phyloP scores from a whole-genome alignment of 2,888 invertebrate species.

The Smittia aterrima region DNA sequence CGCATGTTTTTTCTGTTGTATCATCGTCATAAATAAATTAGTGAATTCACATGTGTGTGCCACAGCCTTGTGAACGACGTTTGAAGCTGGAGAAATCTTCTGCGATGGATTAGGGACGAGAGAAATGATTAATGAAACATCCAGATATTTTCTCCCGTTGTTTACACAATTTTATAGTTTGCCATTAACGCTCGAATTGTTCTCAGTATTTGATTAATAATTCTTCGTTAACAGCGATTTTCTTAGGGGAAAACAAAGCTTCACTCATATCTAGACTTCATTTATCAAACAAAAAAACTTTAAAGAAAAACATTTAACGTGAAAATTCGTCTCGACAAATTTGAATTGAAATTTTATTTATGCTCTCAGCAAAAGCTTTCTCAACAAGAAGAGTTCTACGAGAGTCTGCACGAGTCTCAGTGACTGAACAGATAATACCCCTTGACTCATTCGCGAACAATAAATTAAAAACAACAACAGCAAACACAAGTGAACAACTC shows the following conservation, averaged over 20 bases:
- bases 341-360: slow-evolving; percentile 16
- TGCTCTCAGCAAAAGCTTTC: neutral
- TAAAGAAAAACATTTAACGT: too few species aligned
- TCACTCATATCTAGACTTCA: slow-evolving; percentile 3
- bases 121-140: neutral
- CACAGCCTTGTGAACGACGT: neutral
- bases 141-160: neutral
- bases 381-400: neutral
- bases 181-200: slow-evolving; percentile 12
- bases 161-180: slow-evolving; percentile 6
- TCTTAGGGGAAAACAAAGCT: neutral
- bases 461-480: slow-evolving; percentile 37
- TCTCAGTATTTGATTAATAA: neutral
- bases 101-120: neutral
- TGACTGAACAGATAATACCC: slow-evolving; percentile 32
- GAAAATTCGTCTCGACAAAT: slow-evolving; percentile 10
- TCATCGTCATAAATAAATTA: slow-evolving; percentile 39
- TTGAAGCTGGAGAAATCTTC: neutral
- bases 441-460: slow-evolving; percentile 34
- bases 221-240: neutral
- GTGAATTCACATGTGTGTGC: slow-evolving; percentile 17
- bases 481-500: neutral
- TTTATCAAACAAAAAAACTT: neutral
- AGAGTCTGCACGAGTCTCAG: slow-evolving; percentile 2
- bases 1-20: neutral